These are phyloP conservation scores for Eurytoma californica DNA, from an alignment of 2,888 invertebrate genomes.

Conservation along the genomic window DNA sequence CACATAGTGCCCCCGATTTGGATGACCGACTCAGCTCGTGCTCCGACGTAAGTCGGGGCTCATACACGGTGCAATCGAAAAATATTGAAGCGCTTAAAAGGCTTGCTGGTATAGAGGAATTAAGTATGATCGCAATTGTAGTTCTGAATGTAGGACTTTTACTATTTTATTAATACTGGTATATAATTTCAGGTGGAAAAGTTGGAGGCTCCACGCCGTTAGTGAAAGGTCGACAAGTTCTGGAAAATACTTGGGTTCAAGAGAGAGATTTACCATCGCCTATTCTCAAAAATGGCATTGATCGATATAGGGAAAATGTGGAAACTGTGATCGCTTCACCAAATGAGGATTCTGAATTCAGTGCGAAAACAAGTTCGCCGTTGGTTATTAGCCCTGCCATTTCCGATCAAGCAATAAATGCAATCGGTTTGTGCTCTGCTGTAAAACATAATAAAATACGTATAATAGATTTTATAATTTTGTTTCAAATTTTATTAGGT, in stretches of 20 bases:
- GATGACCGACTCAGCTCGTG: conserved; percentile 71
- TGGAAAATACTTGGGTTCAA: conserved; percentile 67
- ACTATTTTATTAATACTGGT: neutral
- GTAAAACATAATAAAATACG: conserved; percentile 7
- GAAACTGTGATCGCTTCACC: conserved; percentile 59
- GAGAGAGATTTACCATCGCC: conserved; percentile 68
- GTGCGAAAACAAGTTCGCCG: conserved; percentile 69
- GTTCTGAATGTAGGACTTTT: too few relatives aligned
- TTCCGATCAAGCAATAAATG: conserved; percentile 62
- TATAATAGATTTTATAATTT: neutral
- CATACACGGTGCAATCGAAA: conserved; percentile 64
- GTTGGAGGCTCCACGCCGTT: conserved; percentile 61
- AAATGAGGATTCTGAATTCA: conserved; percentile 58
- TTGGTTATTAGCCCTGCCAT: conserved; percentile 62
- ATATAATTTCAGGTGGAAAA: conserved; percentile 32
- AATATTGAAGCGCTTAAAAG: conserved; percentile 66
- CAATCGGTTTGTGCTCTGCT: conserved; percentile 56
- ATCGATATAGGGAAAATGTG: conserved; percentile 48
- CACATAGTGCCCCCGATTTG: conserved; percentile 71
- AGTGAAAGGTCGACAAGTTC: conserved; percentile 50
- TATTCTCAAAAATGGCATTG: conserved; percentile 64
- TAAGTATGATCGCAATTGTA: conserved; percentile 61
- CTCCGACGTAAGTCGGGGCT: conserved; percentile 69
- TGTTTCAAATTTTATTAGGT: conserved; percentile 9
- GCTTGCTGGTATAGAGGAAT: conserved; percentile 66